Percentiles rank a stretch among this genome's conserved stretches.
Conservation (phyloP, 2,888 invertebrate genomes). For the Carabus problematicus region DNA sequence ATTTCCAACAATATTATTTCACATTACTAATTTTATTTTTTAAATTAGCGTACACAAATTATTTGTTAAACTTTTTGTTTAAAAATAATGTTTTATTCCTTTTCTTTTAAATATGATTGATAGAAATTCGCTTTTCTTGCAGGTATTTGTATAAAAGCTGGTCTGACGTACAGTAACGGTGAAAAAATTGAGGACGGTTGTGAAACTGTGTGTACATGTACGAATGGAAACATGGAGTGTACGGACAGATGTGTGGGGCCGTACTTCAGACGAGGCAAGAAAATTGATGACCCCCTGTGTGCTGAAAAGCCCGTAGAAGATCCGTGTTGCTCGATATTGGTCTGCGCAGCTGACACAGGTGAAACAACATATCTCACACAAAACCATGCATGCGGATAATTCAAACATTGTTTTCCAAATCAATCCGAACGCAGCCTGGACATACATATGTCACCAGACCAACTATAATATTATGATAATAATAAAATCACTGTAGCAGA, state of each 20-base stretch:
- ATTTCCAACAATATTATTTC: too few relatives aligned
- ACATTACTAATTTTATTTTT: too few relatives aligned
- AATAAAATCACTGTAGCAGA: too few relatives aligned
- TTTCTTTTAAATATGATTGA: not conserved
- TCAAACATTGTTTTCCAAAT: too few relatives aligned
- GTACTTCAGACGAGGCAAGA: constrained; percentile 72
- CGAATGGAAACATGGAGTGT: constrained; percentile 74
- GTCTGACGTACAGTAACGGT: constrained; percentile 66
- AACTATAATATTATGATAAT: too few relatives aligned
- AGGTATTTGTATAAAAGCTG: constrained; percentile 56
- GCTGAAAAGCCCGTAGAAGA: constrained; percentile 73
- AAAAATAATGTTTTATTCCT: too few relatives aligned
- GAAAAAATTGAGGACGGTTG: constrained; percentile 77
- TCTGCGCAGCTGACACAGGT: constrained; percentile 72
- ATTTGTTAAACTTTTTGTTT: too few relatives aligned
- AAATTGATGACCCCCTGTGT: constrained; percentile 74
- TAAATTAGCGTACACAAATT: too few relatives aligned
- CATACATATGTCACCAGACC: not conserved
- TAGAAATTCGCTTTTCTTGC: constrained; percentile 10
- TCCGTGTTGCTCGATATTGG: constrained; percentile 74
- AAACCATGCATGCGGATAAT: not conserved
- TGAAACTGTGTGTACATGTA: constrained; percentile 79
- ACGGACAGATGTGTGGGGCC: constrained; percentile 73
- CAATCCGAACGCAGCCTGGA: not conserved
- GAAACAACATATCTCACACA: constrained; percentile 36